Evolutionary conservation across 2,113 vertebrate genomes (phyloP).

Genomic region (Gallinago undulata): DNA sequence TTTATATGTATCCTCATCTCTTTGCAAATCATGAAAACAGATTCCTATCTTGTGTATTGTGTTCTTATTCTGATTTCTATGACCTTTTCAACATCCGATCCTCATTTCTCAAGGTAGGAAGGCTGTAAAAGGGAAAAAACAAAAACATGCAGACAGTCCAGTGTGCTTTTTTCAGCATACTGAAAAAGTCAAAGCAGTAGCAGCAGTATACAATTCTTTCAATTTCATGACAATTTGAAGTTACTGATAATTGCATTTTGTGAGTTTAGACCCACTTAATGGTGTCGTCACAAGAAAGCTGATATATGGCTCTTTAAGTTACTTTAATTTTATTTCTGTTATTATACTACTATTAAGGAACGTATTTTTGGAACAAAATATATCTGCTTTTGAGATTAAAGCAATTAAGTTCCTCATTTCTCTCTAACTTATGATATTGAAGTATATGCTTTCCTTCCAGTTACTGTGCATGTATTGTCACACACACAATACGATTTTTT

Average conservation of each 20-base stretch:
- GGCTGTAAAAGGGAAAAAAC: neutral
- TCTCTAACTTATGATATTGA: neutral
- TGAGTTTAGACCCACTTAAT: neutral
- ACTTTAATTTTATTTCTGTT: neutral
- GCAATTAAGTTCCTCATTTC: neutral
- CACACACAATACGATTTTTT: neutral
- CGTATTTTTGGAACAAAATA: neutral
- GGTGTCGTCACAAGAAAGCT: neutral
- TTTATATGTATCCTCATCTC: neutral
- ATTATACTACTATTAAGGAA: neutral
- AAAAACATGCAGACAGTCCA: neutral
- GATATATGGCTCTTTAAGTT: neutral
- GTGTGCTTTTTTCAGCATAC: neutral
- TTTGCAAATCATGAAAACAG: neutral
- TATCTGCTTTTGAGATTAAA: neutral
- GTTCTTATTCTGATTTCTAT: neutral
- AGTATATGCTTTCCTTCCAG: neutral
- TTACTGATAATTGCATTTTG: neutral
- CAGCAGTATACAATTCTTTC: neutral
- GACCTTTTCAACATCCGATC: neutral
- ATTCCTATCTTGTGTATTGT: neutral
- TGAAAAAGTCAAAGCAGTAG: neutral
- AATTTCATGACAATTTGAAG: neutral
- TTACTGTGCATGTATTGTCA: neutral
- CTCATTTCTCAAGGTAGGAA: neutral